Base-by-base conservation (phyloP, 1,140 invertebrate genomes). In the Vanessa atalanta region DNA sequence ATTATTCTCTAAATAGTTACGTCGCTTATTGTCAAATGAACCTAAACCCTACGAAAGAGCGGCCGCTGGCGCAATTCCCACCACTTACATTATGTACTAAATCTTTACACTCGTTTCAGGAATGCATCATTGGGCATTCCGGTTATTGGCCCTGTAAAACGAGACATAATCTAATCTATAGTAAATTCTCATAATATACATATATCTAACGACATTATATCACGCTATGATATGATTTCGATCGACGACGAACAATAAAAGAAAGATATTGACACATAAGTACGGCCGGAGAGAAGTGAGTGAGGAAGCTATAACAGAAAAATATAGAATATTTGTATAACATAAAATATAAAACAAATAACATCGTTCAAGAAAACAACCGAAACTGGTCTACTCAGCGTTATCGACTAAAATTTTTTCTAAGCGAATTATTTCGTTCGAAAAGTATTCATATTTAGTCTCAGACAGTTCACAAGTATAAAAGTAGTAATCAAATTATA, bases 11-110 rank as follows among this genome's bases (percentile, higher is more conserved):
- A 89, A 81, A 87, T 83, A 86, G 79, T 83, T 77, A 84, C 86
- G 87, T 88, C 84, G 83, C 89, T 92, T 92, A 91, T 91, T 92
- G 90, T 92, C 90, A 85, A 90, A 90, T 85, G 72, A 89, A 90
- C 84, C 81, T 84, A 86, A 84, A 84, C 77, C 69, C 75, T 77
- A 85, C 84, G 70, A 65, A 64, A 71, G 47, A 68, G 68, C 69
- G 75, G 78, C 70, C 77, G 64, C 55, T 55, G 72, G 61, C 67
- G 66, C 64, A 80, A 83, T 83, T 85, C 85, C 81, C 83, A 83
- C 77, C 79, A 83, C 71, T 81, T 80, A 82, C 78, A 74, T 82
- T 87, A 89, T 89, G 88, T 89, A 90, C 88, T 87, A 86, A 57
- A 66, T 70, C 23, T 65, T 55, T 75, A 73, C 66, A 74, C 50